Evolutionary conservation across 1,140 invertebrate species (phyloP), one percentile per base, ranked within the genome.

Genomic region (Achroia grisella): DNA sequence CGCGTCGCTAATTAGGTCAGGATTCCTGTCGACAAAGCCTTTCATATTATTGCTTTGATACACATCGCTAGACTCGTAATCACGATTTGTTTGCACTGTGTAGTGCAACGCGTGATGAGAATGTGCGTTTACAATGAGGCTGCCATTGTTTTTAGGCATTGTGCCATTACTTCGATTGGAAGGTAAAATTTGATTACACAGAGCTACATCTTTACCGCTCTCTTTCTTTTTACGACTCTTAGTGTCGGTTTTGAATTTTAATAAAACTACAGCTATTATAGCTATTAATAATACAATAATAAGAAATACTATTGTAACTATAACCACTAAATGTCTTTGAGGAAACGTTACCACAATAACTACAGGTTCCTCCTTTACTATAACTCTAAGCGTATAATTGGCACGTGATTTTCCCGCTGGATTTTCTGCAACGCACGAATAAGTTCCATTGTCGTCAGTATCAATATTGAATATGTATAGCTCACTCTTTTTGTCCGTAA

Each of bases 391-490:
- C 0, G 94, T 94, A 44, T 94, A 93, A 64, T 95, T 95, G 1
- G 92, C 90, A 44, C 90, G 89, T 0, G 90, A 87, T 40, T 86
- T 89, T 10, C 95, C 95, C 0, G 94, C 95, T 4, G 91, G 89
- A 64, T 97, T 96, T 60, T 94, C 92, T 0, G 94, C 94, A 1
- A 92, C 81, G 66, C 94, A 96, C 0, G 91, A 89, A 64, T 94
- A 96, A 2, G 91, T 93, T 2, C 94, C 94, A 56, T 95, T 94
- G 46, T 93, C 92, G 47, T 92, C 91, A 30, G 86, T 87, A 14
- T 90, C 91, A 12, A 92, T 89, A 67, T 93, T 93, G 52, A 90
- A 91, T 56, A 94, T 93, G 63, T 91, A 90, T 14, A 94, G 84
- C 76, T 93, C 92, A 60, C 92, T 93, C 47, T 89, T 89, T 71